Base-by-base conservation (phyloP, 2,797 vertebrate genomes). In the Diceros bicornis region DNA sequence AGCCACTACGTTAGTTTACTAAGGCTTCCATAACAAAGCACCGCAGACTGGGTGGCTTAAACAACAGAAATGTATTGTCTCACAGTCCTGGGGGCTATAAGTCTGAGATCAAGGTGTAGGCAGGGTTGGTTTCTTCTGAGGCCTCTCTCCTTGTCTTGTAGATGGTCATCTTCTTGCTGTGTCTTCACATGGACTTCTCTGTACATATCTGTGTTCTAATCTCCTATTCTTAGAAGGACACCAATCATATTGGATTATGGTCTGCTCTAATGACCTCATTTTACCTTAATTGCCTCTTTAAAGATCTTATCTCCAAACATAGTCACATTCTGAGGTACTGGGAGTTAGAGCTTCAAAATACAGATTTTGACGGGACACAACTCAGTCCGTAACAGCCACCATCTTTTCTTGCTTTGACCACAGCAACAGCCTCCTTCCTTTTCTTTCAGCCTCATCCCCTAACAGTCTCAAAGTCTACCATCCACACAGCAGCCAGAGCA, bases 231-330 rank as follows among this genome's bases (percentile, higher is more conserved):
- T n/a, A 64, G 16, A n/a, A 93, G 29, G 11, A 59, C 3, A 17
- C 8, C 6, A 68, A 29, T 59, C n/a, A 34, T 10, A 50, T 18
- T 72, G 32, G 7, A 79, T 89, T 83, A 79, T 20, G 34, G 27
- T 23, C 62, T 32, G 21, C 12, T 18, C 11, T 20, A 68, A 21
- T 57, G 50, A 68, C 4, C n/a, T 87, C 12, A 77, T 57, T 93
- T 91, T 72, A 85, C 29, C 47, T 75, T 71, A 71, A n/a, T 72
- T 57, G 74, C 47, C 27, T 82, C 23, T 95, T 95, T 62, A 92
- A 94, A 95, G 32, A 72, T 1, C 1, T 10, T 84, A 7, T 86
- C 14, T 84, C 6, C 29, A 94, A 47, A 57, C 74, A 64, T 0
- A 79, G 32, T 57, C 37, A 62, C 52, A 69, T 94, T 74, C 29